phyloP scores from a whole-genome alignment of 2,113 vertebrate species.

The Ctenomys sociabilis region DNA sequence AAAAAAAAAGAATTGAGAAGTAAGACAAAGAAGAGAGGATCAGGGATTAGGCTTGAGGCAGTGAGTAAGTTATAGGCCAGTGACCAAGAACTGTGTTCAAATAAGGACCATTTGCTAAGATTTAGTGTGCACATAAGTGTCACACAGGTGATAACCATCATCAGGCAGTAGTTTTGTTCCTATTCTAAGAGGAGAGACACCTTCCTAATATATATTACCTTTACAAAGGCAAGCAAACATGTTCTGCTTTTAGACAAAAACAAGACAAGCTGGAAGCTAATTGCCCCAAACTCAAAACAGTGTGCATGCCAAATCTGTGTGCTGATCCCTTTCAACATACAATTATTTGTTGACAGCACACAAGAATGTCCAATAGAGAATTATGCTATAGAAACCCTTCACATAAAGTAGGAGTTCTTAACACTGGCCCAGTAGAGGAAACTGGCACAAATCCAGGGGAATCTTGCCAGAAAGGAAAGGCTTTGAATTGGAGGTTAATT shows the following conservation, averaged over 20 bases:
- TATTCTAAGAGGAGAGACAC: neutral
- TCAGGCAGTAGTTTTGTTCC: neutral
- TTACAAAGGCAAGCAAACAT: neutral
- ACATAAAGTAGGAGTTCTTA: neutral
- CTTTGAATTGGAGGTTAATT: neutral
- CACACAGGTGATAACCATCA: neutral
- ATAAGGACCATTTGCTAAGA: neutral
- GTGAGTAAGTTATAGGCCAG: neutral
- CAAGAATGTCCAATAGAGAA: no score
- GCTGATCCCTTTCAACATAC: neutral
- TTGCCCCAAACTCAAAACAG: neutral
- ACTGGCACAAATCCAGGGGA: neutral
- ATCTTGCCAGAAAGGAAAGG: neutral
- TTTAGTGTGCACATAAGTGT: neutral
- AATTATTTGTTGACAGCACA: neutral
- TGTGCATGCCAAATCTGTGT: neutral
- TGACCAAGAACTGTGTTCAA: neutral
- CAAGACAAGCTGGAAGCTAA: neutral
- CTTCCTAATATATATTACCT: neutral
- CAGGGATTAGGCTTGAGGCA: neutral
- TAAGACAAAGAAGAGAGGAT: neutral
- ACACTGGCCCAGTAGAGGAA: neutral
- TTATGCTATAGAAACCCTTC: neutral
- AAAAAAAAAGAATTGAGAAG: neutral
- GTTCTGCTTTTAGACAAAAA: neutral